Percentiles rank a stretch among this genome's conserved stretches.
Evolutionary conservation across 2,113 vertebrate species (phyloP).

Genomic region (Perca fluviatilis): DNA sequence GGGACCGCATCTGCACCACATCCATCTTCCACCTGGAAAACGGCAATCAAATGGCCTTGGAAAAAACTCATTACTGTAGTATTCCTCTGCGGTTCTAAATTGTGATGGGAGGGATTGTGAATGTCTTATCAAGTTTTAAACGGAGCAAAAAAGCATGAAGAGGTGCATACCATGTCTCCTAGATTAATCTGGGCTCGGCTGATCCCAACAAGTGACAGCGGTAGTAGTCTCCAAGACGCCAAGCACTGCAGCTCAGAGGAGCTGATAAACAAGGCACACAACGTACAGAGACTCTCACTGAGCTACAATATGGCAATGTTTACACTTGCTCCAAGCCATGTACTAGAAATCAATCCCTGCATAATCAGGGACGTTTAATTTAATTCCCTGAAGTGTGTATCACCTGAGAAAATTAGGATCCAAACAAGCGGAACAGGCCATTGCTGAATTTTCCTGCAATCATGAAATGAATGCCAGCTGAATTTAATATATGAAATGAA

Average conservation of each 20-base stretch:
- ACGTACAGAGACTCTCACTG: constrained; percentile 54
- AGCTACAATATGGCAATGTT: constrained; percentile 78
- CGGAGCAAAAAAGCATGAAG: constrained; percentile 52
- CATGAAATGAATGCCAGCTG: constrained; percentile 29
- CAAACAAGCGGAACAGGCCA: constrained; percentile 63
- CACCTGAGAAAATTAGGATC: constrained; percentile 69
- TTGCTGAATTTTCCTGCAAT: constrained; percentile 15
- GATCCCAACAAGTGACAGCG: constrained; percentile 60
- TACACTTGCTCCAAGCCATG: constrained; percentile 75
- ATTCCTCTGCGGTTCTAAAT: constrained; percentile 78
- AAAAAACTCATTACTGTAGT: constrained; percentile 78
- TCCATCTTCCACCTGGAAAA: constrained; percentile 74
- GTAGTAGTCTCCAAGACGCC: constrained; percentile 31
- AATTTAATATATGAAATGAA: constrained; percentile 31
- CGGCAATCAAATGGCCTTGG: constrained; percentile 64
- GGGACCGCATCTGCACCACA: constrained; percentile 62
- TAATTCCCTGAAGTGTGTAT: constrained; percentile 60
- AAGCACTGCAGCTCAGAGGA: constrained; percentile 46
- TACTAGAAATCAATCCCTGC: constrained; percentile 64
- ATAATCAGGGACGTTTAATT: constrained; percentile 75
- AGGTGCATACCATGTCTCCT: constrained; percentile 50
- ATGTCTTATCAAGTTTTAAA: constrained; percentile 76
- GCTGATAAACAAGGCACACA: constrained; percentile 57
- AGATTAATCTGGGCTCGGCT: constrained; percentile 72
- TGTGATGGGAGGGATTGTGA: constrained; percentile 67